Conservation (phyloP, 1,140 invertebrate species). For the Aphelenchoides fujianensis region DNA sequence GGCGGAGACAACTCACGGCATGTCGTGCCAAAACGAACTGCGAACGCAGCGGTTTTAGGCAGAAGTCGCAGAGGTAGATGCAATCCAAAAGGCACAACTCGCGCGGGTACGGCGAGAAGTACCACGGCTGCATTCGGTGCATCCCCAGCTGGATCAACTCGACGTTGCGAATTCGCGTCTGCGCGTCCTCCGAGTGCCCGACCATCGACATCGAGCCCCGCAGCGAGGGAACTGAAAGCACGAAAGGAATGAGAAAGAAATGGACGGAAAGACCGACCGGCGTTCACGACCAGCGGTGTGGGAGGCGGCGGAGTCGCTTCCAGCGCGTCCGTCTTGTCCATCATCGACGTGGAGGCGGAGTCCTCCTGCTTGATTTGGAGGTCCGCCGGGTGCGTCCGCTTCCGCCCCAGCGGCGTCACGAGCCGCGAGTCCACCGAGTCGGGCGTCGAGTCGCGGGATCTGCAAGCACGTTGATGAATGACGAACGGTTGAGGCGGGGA, state of each 20-base stretch:
- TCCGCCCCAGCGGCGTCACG: neutral
- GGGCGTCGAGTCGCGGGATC: slow-evolving; percentile 17
- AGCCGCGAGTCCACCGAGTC: neutral
- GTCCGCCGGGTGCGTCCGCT: neutral
- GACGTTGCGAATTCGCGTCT: slow-evolving; percentile 51
- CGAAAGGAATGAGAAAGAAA: too few relatives aligned
- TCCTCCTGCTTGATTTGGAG: slow-evolving; percentile 5
- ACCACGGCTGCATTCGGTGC: slow-evolving; percentile 57
- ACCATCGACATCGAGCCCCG: slow-evolving; percentile 50
- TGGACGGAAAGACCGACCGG: too few relatives aligned
- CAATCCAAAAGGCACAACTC: slow-evolving; percentile 81
- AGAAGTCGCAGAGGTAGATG: slow-evolving; percentile 99
- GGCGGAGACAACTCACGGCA: slow-evolving; percentile 71
- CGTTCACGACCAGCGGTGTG: slow-evolving; percentile 13
- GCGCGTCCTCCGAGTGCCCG: slow-evolving; percentile 51
- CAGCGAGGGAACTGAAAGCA: slow-evolving; percentile 41
- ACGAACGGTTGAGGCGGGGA: too few relatives aligned
- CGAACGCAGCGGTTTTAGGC: slow-evolving; percentile 88
- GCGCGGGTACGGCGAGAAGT: slow-evolving; percentile 60
- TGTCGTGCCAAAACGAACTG: slow-evolving; percentile 85
- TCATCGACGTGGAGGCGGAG: neutral
- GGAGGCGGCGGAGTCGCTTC: neutral
- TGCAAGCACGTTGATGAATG: too few relatives aligned
- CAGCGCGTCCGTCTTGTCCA: neutral
- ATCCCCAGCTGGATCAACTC: slow-evolving; percentile 44